phyloP scores from a whole-genome alignment of 1,140 invertebrate genomes.

The Olivierus martensii region DNA sequence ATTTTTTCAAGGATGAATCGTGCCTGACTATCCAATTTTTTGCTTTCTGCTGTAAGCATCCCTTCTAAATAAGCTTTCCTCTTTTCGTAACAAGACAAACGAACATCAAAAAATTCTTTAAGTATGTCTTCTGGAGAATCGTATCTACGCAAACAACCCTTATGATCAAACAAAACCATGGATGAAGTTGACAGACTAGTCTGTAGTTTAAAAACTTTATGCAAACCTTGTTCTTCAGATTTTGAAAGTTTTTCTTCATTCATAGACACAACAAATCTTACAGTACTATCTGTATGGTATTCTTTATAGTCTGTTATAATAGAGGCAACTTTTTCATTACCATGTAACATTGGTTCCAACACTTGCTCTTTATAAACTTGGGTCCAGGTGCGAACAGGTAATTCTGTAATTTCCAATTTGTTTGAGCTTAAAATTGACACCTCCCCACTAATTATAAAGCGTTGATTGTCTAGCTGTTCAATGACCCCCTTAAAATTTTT shows the following conservation, averaged over 20 bases:
- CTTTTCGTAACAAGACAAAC: slow-evolving; percentile 33
- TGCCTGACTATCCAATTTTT: slow-evolving; percentile 35
- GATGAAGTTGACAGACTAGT: slow-evolving; percentile 27
- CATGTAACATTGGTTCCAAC: slow-evolving; percentile 71
- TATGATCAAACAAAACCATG: slow-evolving; percentile 41
- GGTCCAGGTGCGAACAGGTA: slow-evolving; percentile 39
- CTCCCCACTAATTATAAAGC: slow-evolving; percentile 30
- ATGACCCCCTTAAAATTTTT: slow-evolving; percentile 35
- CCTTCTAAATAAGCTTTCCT: slow-evolving; percentile 39
- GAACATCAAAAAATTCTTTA: slow-evolving; percentile 35
- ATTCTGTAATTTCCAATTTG: slow-evolving; percentile 39
- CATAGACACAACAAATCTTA: slow-evolving; percentile 40
- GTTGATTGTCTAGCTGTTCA: slow-evolving; percentile 17
- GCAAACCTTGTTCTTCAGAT: slow-evolving; percentile 34
- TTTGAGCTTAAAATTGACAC: slow-evolving; percentile 29
- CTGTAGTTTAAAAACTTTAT: slow-evolving; percentile 40
- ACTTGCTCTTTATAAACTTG: slow-evolving; percentile 41
- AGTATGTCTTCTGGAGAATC: slow-evolving; percentile 33
- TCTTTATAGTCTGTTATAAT: slow-evolving; percentile 74
- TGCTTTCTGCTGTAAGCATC: slow-evolving; percentile 35
- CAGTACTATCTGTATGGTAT: slow-evolving; percentile 87
- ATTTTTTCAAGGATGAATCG: slow-evolving; percentile 67
- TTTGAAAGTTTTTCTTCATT: slow-evolving; percentile 32
- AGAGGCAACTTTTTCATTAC: slow-evolving; percentile 62
- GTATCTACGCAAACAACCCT: slow-evolving; percentile 35